These are phyloP conservation scores for Sphaeridia pumilis DNA, from an alignment of 2,888 invertebrate genomes.

Conservation along the genomic window DNA sequence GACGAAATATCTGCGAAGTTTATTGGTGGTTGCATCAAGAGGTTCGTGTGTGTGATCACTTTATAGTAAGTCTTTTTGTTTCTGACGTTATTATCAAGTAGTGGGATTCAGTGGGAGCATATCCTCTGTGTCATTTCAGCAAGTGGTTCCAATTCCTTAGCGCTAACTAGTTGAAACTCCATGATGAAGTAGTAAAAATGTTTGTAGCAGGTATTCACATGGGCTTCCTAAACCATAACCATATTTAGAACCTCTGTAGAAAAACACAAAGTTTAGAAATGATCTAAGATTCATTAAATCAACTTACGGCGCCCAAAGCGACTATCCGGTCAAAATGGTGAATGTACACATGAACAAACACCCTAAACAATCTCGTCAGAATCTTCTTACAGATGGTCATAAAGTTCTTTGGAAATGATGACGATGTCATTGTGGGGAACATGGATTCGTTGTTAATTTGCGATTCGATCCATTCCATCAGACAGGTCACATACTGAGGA, in stretches of 20 bases:
- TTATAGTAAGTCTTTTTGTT: no score
- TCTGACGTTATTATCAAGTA: no score
- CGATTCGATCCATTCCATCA: slow-evolving; percentile 85
- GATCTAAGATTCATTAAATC: background rate
- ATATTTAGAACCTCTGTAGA: slow-evolving; percentile 11
- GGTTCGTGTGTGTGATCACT: no score
- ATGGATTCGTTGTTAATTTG: slow-evolving; percentile 79
- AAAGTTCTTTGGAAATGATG: slow-evolving; percentile 79
- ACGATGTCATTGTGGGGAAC: slow-evolving; percentile 55
- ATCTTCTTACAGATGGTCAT: slow-evolving; percentile 69
- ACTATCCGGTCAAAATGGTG: slow-evolving; percentile 85
- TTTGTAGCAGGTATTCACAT: slow-evolving; percentile 87
- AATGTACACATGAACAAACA: slow-evolving; percentile 88
- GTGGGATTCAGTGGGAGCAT: slow-evolving; percentile 44
- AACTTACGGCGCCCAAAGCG: slow-evolving; percentile 70
- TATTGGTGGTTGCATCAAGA: no score
- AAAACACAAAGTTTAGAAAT: slow-evolving; percentile 1
- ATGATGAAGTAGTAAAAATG: slow-evolving; percentile 86
- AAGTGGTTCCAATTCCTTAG: slow-evolving; percentile 74
- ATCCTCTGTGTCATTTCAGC: slow-evolving; percentile 61
- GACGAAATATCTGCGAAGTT: no score
- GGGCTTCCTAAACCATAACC: slow-evolving; percentile 58
- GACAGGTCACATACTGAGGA: slow-evolving; percentile 63
- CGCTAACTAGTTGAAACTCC: slow-evolving; percentile 69
- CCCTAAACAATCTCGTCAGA: slow-evolving; percentile 70